A percentile compares a stretch with the other conserved stretches of the same genome.
Conservation (phyloP, 2,888 invertebrate species). For the Oithona nana region DNA sequence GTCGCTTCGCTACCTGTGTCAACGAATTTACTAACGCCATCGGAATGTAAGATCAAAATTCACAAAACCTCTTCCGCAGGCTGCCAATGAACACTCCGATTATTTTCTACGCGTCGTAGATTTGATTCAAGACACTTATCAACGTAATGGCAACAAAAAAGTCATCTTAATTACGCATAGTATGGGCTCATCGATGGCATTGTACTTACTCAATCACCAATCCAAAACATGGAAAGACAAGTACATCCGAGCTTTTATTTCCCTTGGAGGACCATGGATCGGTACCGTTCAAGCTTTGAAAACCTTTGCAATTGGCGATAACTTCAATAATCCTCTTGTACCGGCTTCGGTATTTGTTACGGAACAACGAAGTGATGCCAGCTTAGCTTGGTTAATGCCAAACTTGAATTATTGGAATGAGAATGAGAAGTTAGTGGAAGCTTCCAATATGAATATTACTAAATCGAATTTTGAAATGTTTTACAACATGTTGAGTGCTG, state of each 20-base stretch:
- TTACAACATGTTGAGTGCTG: constrained; percentile 52
- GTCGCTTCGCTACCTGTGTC: no score
- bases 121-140: no score
- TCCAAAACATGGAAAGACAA: constrained; percentile 70
- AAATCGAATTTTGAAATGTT: constrained; percentile 50
- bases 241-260: constrained; percentile 58
- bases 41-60: no score
- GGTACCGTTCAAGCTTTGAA: constrained; percentile 87
- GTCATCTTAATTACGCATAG: constrained; percentile 79
- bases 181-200: constrained; percentile 85
- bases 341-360: constrained; percentile 40
- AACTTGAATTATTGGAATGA: constrained; percentile 68
- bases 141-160: constrained; percentile 45
- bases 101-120: no score
- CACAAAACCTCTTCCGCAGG: no score
- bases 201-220: constrained; percentile 65
- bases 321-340: not conserved
- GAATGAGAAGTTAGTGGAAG: constrained; percentile 53
- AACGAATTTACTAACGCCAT: no score
- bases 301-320: constrained; percentile 71
- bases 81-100: no score
- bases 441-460: constrained; percentile 59
- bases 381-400: constrained; percentile 87
- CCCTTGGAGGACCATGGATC: constrained; percentile 83
- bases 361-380: constrained; percentile 83